phyloP scores from a whole-genome alignment of 2,888 invertebrate species.

The Leptopilina myrica region DNA sequence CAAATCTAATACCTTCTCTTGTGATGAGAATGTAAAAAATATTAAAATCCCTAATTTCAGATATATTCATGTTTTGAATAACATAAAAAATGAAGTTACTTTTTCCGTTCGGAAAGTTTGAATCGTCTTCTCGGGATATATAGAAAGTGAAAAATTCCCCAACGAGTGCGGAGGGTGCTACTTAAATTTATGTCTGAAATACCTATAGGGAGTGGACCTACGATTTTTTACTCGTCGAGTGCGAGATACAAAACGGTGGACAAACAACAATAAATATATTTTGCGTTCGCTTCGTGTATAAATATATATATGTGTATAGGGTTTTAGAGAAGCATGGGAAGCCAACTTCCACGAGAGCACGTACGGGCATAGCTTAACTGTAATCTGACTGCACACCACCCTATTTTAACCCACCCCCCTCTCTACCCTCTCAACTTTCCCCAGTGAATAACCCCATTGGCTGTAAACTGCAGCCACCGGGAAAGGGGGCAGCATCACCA shows the following conservation, averaged over 20 bases:
- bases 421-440: constrained; percentile 36
- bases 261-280: constrained; percentile 77
- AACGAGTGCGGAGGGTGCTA: constrained; percentile 33
- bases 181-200: constrained; percentile 53
- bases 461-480: constrained; percentile 54
- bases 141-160: constrained; percentile 12
- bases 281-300: constrained; percentile 65
- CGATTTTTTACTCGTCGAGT: constrained; percentile 48
- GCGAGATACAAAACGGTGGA: constrained; percentile 68
- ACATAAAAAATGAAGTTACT: too few relatives aligned
- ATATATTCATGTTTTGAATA: too few relatives aligned
- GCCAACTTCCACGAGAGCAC: constrained; percentile 74
- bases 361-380: constrained; percentile 77
- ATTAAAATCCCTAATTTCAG: too few relatives aligned
- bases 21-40: too few relatives aligned
- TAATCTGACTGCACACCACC: constrained; percentile 76
- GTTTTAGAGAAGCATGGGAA: constrained; percentile 58
- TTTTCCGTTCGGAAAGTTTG: background rate
- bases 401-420: constrained; percentile 63
- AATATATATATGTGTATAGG: too few relatives aligned
- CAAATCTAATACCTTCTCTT: too few relatives aligned
- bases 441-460: constrained; percentile 46
- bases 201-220: constrained; percentile 39
- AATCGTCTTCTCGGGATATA: background rate
- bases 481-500: constrained; percentile 64